phyloP scores from a whole-genome alignment of 1,140 invertebrate species.

The Pararge aegeria region DNA sequence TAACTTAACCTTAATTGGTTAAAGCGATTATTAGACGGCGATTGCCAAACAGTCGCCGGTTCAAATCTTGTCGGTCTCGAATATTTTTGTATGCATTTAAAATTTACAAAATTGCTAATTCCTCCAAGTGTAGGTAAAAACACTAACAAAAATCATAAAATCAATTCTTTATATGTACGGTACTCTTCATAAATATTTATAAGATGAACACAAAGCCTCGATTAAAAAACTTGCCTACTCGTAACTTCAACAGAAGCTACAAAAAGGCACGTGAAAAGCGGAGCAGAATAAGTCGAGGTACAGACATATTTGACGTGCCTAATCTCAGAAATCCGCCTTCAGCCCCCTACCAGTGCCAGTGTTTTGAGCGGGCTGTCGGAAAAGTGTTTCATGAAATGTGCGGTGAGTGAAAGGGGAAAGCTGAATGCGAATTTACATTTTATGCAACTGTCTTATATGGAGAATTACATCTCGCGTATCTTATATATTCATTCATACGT shows the following conservation, averaged over 20 bases:
- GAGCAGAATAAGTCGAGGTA: constrained; percentile 30
- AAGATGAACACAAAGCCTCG: too few relatives aligned
- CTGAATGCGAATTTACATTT: neutral
- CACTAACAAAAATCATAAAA: too few relatives aligned
- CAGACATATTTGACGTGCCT: constrained; percentile 58
- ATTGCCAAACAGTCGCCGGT: too few relatives aligned
- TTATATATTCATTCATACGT: too few relatives aligned
- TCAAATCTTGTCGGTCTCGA: too few relatives aligned
- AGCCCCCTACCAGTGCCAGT: constrained; percentile 31
- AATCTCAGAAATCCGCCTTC: constrained; percentile 53
- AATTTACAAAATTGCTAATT: too few relatives aligned
- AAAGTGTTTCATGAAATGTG: constrained; percentile 34
- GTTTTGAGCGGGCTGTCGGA: constrained; percentile 35
- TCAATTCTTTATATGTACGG: too few relatives aligned
- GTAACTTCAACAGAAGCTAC: neutral
- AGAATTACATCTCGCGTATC: neutral
- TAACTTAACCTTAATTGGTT: too few relatives aligned
- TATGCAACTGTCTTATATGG: constrained; percentile 1
- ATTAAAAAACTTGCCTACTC: neutral
- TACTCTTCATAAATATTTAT: too few relatives aligned
- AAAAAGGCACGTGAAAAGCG: neutral
- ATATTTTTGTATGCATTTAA: too few relatives aligned
- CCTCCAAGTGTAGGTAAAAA: too few relatives aligned
- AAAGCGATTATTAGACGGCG: too few relatives aligned
- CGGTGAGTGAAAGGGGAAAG: constrained; percentile 17